These are phyloP conservation scores for Hemithea aestivaria DNA, from an alignment of 2,888 invertebrate species.

Conservation along the genomic window DNA sequence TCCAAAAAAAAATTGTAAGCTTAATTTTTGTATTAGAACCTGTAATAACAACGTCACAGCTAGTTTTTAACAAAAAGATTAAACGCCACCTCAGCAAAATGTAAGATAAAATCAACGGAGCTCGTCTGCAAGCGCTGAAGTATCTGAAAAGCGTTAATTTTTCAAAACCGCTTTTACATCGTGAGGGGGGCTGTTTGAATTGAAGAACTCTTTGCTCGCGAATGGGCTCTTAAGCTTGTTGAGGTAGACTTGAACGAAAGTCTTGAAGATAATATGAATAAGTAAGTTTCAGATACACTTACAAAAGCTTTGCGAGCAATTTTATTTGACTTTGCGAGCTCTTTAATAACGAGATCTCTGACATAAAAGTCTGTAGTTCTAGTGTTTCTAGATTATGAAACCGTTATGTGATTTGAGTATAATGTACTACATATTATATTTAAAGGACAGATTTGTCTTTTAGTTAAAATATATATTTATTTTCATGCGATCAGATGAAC, in stretches of 20 bases:
- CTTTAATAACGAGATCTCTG: slow-evolving; percentile 12
- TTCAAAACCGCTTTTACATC: slow-evolving; percentile 2
- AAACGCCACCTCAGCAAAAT: no score
- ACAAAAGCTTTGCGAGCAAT: slow-evolving; percentile 9
- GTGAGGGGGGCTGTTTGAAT: slow-evolving; percentile 6
- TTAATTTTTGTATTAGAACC: no score
- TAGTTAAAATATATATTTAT: no score
- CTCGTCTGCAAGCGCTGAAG: no score
- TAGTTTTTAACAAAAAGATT: no score
- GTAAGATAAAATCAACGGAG: no score
- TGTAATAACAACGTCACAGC: no score
- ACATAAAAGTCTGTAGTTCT: slow-evolving; percentile 8
- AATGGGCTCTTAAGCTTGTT: slow-evolving; percentile 5
- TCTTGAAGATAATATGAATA: slow-evolving; percentile 10
- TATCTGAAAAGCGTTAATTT: slow-evolving; percentile 1
- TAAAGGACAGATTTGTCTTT: no score
- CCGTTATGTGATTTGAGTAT: no score
- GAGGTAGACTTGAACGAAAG: slow-evolving; percentile 7
- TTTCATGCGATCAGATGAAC: no score
- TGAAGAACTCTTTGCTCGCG: slow-evolving; percentile 6
- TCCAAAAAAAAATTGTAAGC: no score
- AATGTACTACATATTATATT: no score
- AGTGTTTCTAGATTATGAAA: slow-evolving; percentile 1
- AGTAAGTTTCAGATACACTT: slow-evolving; percentile 12
- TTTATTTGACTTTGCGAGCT: slow-evolving; percentile 16